These are phyloP conservation scores for Papilio xuthus DNA, from an alignment of 1,140 invertebrate genomes.

Conservation along the genomic window DNA sequence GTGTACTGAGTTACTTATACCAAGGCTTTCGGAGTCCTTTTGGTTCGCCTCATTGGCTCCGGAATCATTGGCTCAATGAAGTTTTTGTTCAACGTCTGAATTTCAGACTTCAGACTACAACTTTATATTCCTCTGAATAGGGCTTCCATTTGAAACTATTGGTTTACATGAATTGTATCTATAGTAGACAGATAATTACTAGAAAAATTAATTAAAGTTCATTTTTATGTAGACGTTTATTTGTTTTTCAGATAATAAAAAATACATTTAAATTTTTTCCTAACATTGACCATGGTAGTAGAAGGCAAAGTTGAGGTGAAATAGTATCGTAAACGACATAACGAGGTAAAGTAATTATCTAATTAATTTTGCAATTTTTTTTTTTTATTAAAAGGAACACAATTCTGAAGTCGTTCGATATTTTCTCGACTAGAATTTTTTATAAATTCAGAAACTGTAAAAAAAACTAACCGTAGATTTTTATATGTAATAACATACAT, in stretches of 20 bases:
- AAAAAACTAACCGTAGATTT: not conserved
- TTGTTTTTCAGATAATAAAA: slow-evolving; percentile 6
- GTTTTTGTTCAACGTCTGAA: too few relatives aligned
- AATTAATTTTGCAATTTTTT: slow-evolving; percentile 4
- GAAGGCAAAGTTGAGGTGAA: not conserved
- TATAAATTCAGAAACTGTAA: not conserved
- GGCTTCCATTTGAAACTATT: not conserved
- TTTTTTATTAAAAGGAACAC: not conserved
- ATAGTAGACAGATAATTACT: not conserved
- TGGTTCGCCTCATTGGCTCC: too few relatives aligned
- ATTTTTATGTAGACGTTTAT: not conserved
- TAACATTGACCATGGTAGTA: not conserved
- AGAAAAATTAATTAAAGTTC: not conserved
- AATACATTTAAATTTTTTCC: slow-evolving; percentile 3
- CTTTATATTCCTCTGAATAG: too few relatives aligned
- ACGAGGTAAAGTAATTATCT: not conserved
- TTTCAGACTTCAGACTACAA: too few relatives aligned
- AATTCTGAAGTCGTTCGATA: not conserved
- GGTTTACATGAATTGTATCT: not conserved
- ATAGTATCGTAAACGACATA: slow-evolving; percentile 11
- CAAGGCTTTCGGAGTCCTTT: too few relatives aligned
- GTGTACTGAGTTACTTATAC: too few relatives aligned
- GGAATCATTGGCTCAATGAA: too few relatives aligned
- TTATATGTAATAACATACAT: not conserved
- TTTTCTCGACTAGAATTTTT: not conserved